phyloP scores from a whole-genome alignment of 2,113 vertebrate genomes.

The Acanthochromis polyacanthus region DNA sequence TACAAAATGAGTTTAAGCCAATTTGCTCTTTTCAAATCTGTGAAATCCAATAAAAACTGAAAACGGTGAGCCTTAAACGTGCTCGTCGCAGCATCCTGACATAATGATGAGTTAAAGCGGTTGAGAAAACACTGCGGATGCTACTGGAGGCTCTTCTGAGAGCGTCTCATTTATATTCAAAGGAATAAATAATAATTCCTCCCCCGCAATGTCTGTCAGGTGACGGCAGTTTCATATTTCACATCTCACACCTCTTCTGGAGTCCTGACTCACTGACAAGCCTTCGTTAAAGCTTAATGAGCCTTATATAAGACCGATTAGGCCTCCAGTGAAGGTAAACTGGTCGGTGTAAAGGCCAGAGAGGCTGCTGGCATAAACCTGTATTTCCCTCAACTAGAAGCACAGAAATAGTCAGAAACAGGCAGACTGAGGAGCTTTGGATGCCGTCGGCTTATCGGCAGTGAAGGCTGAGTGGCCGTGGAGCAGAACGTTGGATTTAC shows the following conservation, averaged over 20 bases:
- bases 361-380: conserved; percentile 13
- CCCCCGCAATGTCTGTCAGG: conserved; percentile 63
- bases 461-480: conserved; percentile 30
- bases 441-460: conserved; percentile 35
- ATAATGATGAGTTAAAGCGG: conserved; percentile 27
- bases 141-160: conserved; percentile 19
- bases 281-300: conserved; percentile 48
- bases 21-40: background rate
- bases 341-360: conserved; percentile 16
- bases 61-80: background rate
- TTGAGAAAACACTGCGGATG: conserved; percentile 11
- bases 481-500: conserved; percentile 71
- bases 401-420: conserved; percentile 27
- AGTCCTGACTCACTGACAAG: conserved; percentile 62
- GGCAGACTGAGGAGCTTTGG: conserved; percentile 53
- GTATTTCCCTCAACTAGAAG: background rate
- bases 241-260: conserved; percentile 43
- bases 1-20: too few species aligned
- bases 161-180: conserved; percentile 53
- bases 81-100: background rate
- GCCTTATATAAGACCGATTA: conserved; percentile 62
- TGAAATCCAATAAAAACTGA: background rate
- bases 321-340: conserved; percentile 27
- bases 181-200: conserved; percentile 56
- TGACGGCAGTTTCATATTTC: conserved; percentile 55